phyloP scores from a whole-genome alignment of 2,113 vertebrate genomes.

The Ictidomys tridecemlineatus region DNA sequence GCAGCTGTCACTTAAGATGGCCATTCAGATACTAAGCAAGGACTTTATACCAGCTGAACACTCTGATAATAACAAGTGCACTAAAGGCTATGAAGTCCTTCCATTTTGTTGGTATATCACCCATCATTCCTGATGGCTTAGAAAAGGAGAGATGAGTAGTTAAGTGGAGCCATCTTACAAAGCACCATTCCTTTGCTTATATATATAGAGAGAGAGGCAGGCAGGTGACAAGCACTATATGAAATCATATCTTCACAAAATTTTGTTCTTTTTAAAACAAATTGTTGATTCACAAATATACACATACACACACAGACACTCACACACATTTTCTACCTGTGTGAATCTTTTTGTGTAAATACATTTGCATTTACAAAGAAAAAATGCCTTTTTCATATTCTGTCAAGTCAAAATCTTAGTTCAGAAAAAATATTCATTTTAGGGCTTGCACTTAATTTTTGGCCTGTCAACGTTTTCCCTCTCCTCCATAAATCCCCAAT shows the following conservation, averaged over 20 bases:
- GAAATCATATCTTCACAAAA: too few relatives aligned
- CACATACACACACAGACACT: neutral
- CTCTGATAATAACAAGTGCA: neutral
- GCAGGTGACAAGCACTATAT: too few relatives aligned
- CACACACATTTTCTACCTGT: neutral
- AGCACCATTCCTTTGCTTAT: neutral
- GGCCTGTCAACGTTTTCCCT: neutral
- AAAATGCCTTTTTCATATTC: neutral
- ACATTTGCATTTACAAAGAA: neutral
- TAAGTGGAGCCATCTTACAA: neutral
- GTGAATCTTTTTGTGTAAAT: constrained; percentile 22
- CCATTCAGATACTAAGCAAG: too few relatives aligned
- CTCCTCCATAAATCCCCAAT: neutral
- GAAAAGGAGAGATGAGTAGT: neutral
- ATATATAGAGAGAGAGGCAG: too few relatives aligned
- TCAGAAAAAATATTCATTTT: constrained; percentile 17
- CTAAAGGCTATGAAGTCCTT: neutral
- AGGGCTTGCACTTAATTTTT: neutral
- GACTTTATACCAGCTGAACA: too few relatives aligned
- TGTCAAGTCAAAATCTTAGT: neutral
- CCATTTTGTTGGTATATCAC: neutral
- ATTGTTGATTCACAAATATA: neutral
- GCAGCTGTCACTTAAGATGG: too few relatives aligned
- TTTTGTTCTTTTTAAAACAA: neutral
- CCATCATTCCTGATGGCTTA: neutral